These are phyloP conservation scores for Drosophila paranaensis DNA, from an alignment of 2,888 invertebrate genomes.

Conservation along the genomic window DNA sequence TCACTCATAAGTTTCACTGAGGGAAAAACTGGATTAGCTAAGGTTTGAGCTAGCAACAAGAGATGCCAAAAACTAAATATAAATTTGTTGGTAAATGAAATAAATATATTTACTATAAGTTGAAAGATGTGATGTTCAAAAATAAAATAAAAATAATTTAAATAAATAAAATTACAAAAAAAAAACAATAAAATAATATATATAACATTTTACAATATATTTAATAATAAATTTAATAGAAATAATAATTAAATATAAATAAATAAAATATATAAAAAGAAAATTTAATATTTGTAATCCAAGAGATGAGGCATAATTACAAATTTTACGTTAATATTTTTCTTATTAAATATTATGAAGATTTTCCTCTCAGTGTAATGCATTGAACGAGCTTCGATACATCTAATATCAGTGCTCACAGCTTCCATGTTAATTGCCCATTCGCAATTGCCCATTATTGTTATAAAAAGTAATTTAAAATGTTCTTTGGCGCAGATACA, in stretches of 20 bases:
- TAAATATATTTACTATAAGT: background rate
- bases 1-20: background rate
- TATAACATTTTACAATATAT: no score
- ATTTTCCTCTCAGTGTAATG: constrained; percentile 17
- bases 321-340: background rate
- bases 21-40: background rate
- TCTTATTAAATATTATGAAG: no score
- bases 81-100: background rate
- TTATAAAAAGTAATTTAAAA: constrained; percentile 39
- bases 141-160: no score
- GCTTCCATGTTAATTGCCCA: constrained; percentile 18
- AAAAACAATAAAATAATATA: background rate
- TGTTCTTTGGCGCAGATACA: background rate
- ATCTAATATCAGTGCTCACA: constrained; percentile 20
- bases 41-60: background rate
- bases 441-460: constrained; percentile 25
- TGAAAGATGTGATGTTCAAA: background rate
- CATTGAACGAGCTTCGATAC: constrained; percentile 21
- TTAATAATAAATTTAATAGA: background rate
- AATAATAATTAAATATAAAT: background rate
- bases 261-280: background rate
- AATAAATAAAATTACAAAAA: background rate
- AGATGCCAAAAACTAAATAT: background rate
- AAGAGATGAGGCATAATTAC: no score
- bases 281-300: background rate